phyloP scores from a whole-genome alignment of 92 coral and sea anemone genomes.

The Micromussa lordhowensis region DNA sequence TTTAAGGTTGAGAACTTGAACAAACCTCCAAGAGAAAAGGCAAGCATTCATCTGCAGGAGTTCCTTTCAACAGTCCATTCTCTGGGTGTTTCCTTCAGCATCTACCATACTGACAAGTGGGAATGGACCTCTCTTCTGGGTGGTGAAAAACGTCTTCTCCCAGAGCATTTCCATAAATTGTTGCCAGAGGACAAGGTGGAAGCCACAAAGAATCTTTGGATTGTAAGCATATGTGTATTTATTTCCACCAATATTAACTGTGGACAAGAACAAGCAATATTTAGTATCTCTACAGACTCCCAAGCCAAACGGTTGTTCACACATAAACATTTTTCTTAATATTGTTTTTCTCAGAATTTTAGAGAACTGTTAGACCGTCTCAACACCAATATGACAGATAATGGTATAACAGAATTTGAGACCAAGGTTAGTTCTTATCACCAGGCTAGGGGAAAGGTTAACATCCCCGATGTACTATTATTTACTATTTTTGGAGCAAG shows the following conservation, averaged over 20 bases:
- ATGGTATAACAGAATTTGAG: slow-evolving; percentile 15
- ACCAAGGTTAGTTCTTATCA: slow-evolving; percentile 10
- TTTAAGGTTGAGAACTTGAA: slow-evolving; percentile 20
- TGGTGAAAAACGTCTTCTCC: slow-evolving; percentile 28
- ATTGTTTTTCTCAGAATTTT: slow-evolving; percentile 20
- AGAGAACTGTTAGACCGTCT: slow-evolving; percentile 31
- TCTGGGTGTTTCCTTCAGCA: slow-evolving; percentile 26
- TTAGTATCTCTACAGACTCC: neutral
- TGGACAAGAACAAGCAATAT: neutral
- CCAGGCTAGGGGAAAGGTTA: neutral
- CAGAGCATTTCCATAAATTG: neutral
- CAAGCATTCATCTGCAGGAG: neutral
- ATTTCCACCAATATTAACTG: neutral
- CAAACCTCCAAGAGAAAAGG: neutral
- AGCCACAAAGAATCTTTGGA: slow-evolving; percentile 27
- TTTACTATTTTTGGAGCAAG: too few species aligned
- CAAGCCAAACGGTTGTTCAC: neutral
- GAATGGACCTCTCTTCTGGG: slow-evolving; percentile 56
- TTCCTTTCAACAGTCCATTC: slow-evolving; percentile 17
- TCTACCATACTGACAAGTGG: slow-evolving; percentile 33
- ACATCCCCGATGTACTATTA: slow-evolving; percentile 22
- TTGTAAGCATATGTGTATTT: slow-evolving; percentile 17
- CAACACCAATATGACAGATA: neutral
- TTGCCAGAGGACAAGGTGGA: slow-evolving; percentile 19
- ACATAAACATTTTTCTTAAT: too few species aligned